phyloP scores from a whole-genome alignment of 1,140 invertebrate genomes.

The Drosophila navojoa region DNA sequence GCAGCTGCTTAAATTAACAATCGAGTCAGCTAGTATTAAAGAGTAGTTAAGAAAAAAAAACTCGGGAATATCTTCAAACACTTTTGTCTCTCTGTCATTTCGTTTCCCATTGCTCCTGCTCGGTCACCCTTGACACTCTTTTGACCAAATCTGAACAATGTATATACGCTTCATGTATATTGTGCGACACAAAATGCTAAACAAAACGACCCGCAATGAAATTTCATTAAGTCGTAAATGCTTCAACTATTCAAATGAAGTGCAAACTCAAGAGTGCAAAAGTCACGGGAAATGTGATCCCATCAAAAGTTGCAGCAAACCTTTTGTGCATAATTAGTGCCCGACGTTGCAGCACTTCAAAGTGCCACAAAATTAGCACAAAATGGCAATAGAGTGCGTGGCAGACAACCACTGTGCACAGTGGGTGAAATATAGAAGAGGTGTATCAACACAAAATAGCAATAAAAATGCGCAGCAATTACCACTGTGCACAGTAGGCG shows the following conservation, averaged over 20 bases:
- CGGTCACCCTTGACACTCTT: too few relatives aligned
- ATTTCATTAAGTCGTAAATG: neutral
- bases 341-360: neutral
- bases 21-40: too few relatives aligned
- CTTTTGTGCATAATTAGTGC: slow-evolving; percentile 2
- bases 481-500: too few relatives aligned
- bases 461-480: too few relatives aligned
- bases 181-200: neutral
- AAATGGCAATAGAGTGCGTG: neutral
- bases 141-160: too few relatives aligned
- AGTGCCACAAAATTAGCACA: neutral
- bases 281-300: slow-evolving; percentile 43
- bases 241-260: slow-evolving; percentile 31
- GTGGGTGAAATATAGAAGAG: neutral
- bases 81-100: too few relatives aligned
- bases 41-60: too few relatives aligned
- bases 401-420: neutral
- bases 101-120: too few relatives aligned
- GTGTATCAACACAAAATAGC: too few relatives aligned
- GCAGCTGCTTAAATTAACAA: too few relatives aligned
- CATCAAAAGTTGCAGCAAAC: slow-evolving; percentile 22
- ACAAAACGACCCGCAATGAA: neutral
- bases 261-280: slow-evolving; percentile 43
- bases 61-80: too few relatives aligned
- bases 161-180: too few relatives aligned